Evolutionary conservation across 2,888 invertebrate genomes (phyloP), one percentile per base, ranked within the genome.

Genomic region (Synergus japonicus): DNA sequence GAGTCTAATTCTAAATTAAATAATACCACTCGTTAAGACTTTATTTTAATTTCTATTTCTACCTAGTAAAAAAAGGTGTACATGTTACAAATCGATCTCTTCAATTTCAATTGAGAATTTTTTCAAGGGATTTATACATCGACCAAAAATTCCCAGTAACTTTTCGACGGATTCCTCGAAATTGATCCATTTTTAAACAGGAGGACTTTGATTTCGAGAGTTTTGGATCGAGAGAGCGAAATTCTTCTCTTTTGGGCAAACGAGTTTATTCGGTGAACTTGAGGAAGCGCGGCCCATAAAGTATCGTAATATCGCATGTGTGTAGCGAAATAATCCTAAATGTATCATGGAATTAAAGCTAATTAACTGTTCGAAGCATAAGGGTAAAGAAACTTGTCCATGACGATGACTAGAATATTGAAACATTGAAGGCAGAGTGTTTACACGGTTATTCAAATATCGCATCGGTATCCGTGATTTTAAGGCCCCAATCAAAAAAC

Each of bases 281-380:
- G 15, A 49, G 29, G 29, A 49, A 69, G 29, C 8, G 69, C 22
- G 22, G 69, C 46, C 73, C 41, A 84, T 83, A 86, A 86, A 84
- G 83, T 86, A 86, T 85, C 85, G 85, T 85, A 85, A 86, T 87
- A 88, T 87, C 86, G 85, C 87, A 86, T 87, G 87, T 86, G 86
- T 88, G 87, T 89, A 89, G 86, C 83, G 79, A 86, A 86, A 85
- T 84, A 86, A 87, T 86, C 86, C 81, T 85, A 86, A 86, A 86
- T 88, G 86, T 89, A 86, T 86, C 86, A 85, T 84, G 85, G 86
- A 87, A 86, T 85, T 87, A 86, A 86, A 84, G 82, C 84, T 86
- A 85, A 83, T 79, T 84, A 86, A 82, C 83, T 66, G 82, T 79
- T 82, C 76, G 81, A 78, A 54, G 73, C 76, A 41, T 80, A 65